Conservation (phyloP, 2,888 invertebrate genomes). For the Ormia ochracea region DNA sequence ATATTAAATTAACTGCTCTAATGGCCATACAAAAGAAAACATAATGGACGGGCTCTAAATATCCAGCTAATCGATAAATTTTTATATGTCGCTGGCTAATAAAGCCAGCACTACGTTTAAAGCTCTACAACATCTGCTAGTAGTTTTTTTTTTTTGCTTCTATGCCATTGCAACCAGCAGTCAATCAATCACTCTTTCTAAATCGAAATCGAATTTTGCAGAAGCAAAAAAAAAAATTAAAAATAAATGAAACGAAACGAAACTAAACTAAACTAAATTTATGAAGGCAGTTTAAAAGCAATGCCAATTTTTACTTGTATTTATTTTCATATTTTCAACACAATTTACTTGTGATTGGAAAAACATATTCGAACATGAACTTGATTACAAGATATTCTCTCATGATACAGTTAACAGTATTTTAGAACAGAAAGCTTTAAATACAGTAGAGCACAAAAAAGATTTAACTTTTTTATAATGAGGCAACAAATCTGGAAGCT, state of each 20-base stretch:
- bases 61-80: too few relatives aligned
- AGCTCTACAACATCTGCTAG: neutral
- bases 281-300: neutral
- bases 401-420: neutral
- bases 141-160: neutral
- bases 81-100: too few relatives aligned
- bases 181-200: too few relatives aligned
- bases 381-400: neutral
- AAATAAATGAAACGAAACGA: neutral
- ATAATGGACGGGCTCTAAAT: too few relatives aligned
- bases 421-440: neutral
- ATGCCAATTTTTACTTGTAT: neutral
- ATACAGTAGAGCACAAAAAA: neutral
- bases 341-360: neutral
- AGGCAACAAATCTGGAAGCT: too few relatives aligned
- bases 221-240: neutral
- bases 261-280: conserved; percentile 7
- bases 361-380: neutral
- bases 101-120: too few relatives aligned
- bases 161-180: neutral
- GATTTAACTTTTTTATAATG: neutral
- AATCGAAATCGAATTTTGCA: neutral
- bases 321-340: conserved; percentile 11
- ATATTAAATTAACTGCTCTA: too few relatives aligned
- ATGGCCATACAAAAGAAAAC: too few relatives aligned